A percentile compares a stretch with the other conserved stretches of the same genome.
These are phyloP conservation scores for Pao palembangensis DNA, from an alignment of 2,113 vertebrate genomes.

Conservation along the genomic window DNA sequence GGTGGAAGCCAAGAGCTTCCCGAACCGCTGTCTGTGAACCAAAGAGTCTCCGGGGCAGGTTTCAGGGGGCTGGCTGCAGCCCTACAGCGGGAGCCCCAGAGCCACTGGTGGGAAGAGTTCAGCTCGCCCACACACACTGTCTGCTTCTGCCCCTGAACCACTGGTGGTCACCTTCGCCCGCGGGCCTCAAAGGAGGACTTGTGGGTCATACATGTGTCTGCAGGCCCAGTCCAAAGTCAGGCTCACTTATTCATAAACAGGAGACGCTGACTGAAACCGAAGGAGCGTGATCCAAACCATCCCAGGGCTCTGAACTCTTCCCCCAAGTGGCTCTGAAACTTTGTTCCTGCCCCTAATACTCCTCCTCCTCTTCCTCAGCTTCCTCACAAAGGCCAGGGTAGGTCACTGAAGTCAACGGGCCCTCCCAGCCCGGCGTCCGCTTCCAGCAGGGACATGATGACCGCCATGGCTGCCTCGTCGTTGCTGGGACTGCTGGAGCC, in stretches of 20 bases:
- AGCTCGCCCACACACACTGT: neutral
- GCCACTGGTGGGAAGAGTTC: conserved; percentile 26
- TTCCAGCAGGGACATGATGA: conserved; percentile 98
- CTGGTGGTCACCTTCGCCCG: neutral
- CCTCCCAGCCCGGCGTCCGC: conserved; percentile 96
- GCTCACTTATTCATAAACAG: conserved; percentile 15
- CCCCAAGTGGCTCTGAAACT: conserved; percentile 34
- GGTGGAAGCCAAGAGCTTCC: conserved; percentile 1
- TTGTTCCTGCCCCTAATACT: neutral
- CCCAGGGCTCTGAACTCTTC: conserved; percentile 16
- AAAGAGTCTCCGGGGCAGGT: conserved; percentile 20
- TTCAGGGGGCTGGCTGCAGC: neutral
- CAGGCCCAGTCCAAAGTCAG: neutral
- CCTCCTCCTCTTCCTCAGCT: neutral
- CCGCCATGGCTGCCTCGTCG: conserved; percentile 97
- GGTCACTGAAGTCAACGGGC: conserved; percentile 97
- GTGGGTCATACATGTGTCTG: too few species aligned
- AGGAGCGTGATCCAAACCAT: conserved; percentile 17
- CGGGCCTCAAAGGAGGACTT: too few species aligned
- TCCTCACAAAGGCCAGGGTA: conserved; percentile 96
- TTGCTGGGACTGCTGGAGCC: conserved; percentile 98
- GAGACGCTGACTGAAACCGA: conserved; percentile 33
- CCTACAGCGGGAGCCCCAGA: conserved; percentile 4
- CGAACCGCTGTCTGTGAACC: neutral
- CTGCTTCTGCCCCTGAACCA: conserved; percentile 14